Conservation (phyloP, 2,797 vertebrate species). For the Hylomyscus alleni region DNA sequence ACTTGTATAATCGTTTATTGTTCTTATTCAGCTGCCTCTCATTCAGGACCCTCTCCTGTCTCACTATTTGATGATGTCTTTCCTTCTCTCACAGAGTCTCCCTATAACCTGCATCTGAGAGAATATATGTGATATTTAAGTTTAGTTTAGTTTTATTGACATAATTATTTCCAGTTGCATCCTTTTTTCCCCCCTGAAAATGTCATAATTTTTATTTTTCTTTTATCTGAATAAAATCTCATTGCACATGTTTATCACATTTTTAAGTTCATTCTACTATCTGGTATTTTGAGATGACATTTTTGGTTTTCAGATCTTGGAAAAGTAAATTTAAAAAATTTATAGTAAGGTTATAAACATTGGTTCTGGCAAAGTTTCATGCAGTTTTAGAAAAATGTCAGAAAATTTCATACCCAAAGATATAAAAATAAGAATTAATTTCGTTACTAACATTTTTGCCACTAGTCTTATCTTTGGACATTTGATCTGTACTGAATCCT, state of each 20-base stretch:
- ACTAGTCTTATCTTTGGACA: background rate
- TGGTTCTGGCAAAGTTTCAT: background rate
- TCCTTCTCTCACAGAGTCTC: background rate
- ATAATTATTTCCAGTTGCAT: background rate
- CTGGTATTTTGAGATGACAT: background rate
- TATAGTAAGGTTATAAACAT: background rate
- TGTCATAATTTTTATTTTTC: background rate
- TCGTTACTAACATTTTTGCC: background rate
- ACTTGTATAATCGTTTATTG: background rate
- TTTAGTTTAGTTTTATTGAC: background rate
- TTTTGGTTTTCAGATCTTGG: constrained; percentile 1
- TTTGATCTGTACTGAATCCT: background rate
- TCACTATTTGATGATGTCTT: background rate
- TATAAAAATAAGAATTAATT: constrained; percentile 34
- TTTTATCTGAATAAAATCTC: background rate
- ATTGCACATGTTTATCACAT: background rate
- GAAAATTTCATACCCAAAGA: background rate
- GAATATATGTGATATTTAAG: background rate
- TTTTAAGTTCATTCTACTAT: background rate
- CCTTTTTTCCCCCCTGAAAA: background rate
- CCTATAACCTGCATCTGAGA: background rate
- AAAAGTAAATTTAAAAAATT: background rate
- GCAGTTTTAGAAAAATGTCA: background rate
- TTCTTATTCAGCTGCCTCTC: background rate
- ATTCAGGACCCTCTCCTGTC: background rate